Evolutionary conservation across 2,113 vertebrate genomes (phyloP).

Genomic region (Agapornis roseicollis): DNA sequence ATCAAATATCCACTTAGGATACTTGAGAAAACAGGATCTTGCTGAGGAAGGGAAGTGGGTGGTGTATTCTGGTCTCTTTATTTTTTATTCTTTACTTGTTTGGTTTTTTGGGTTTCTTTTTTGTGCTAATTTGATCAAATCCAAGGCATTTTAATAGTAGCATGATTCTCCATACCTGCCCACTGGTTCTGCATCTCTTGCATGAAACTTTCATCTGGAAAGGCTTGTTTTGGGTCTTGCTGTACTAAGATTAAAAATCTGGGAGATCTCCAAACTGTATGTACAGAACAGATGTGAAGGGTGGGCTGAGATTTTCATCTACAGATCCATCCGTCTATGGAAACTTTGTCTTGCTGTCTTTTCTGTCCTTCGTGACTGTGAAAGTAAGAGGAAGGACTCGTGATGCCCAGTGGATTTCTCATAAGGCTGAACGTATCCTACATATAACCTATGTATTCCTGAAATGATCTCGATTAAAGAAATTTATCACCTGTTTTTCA

Average conservation of each 20-base stretch:
- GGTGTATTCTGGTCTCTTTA: neutral
- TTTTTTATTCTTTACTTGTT: neutral
- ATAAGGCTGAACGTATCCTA: neutral
- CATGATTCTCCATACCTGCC: neutral
- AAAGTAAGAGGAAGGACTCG: neutral
- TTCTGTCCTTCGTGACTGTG: conserved; percentile 6
- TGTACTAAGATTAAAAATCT: conserved; percentile 24
- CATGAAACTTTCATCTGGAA: neutral
- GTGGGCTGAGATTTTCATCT: neutral
- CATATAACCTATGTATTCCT: neutral
- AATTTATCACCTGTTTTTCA: neutral
- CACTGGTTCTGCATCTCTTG: neutral
- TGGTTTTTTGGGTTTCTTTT: neutral
- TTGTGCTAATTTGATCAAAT: neutral
- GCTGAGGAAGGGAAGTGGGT: neutral
- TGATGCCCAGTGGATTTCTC: neutral
- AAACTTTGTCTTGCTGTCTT: neutral
- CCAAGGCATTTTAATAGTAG: neutral
- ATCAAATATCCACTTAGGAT: neutral
- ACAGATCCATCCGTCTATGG: neutral
- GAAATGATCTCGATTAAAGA: conserved; percentile 14
- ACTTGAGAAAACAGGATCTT: neutral
- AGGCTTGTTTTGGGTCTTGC: neutral
- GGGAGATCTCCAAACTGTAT: conserved; percentile 8
- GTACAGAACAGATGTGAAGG: conserved; percentile 6